Base-by-base conservation (phyloP, 2,113 vertebrate genomes). In the Microtus richardsoni region DNA sequence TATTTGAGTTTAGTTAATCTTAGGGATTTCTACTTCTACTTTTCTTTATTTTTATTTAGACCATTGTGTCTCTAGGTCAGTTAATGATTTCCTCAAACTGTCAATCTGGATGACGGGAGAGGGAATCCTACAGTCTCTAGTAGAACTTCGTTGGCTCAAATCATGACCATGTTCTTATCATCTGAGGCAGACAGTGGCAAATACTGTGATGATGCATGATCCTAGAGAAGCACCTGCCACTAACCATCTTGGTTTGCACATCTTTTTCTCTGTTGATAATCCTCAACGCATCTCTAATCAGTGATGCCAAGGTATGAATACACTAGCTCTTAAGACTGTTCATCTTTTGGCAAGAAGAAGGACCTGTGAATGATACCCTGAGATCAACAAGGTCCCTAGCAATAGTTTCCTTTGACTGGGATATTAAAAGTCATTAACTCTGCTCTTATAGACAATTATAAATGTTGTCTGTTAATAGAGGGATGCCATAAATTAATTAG, bases 311-410 rank as follows among this genome's bases (percentile, higher is more conserved):
- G 9, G 1, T 36, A 30, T 73, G 39, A 39, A 28, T 16, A n/a
- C 52, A 22, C n/a, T 41, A 33, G 19, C 22, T 36, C n/a, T 83
- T 79, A 71, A 19, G 36, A 9, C 60, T 95, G 94, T 95, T 97
- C 97, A 96, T 94, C 90, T 91, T 87, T 97, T 97, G 88, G 90
- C 90, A 95, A 60, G 39, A 86, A 92, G 87, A 91, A 70, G 36
- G 80, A 93, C 96, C 94, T 93, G 87, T 85, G 91, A 85, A 94
- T 97, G 91, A 73, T 97, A 87, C 89, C 78, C 52, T 28, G 2
- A 28, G 24, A 54, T 93, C 97, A 97, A 4, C 12, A 62, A 33
- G 91, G 73, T 71, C 85, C 1, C 13, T 3, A 91, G 12, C 0
- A 73, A 68, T 96, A 36, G 90, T 78, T 94, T 92, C 95, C 68